A percentile compares a stretch with the other conserved stretches of the same genome.
Evolutionary conservation across 2,888 invertebrate species (phyloP).

Genomic region (Aelia acuminata): DNA sequence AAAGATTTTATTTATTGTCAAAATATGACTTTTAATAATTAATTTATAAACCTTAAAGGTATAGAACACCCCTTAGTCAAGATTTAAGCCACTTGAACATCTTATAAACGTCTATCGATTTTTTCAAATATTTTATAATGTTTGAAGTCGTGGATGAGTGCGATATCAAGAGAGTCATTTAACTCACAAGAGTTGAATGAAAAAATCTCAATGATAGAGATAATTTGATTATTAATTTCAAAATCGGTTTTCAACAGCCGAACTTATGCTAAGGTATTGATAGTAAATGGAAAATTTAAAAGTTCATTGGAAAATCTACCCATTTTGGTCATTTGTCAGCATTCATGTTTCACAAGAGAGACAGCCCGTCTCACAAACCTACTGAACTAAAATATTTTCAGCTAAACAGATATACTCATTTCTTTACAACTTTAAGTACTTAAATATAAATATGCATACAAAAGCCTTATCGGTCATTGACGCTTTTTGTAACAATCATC

Average conservation of each 20-base stretch:
- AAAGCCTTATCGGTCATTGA: too few species aligned
- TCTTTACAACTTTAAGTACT: neutral
- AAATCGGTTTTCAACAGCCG: neutral
- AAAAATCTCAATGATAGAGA: neutral
- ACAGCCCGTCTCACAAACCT: neutral
- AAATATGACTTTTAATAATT: too few species aligned
- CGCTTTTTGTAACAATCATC: too few species aligned
- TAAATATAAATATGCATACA: neutral
- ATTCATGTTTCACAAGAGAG: neutral
- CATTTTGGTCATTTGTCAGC: neutral
- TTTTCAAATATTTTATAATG: too few species aligned
- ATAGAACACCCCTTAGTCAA: too few species aligned
- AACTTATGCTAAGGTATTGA: neutral
- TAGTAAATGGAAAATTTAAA: neutral
- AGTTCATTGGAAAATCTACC: neutral
- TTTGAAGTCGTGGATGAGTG: too few species aligned
- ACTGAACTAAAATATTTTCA: neutral
- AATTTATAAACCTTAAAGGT: too few species aligned
- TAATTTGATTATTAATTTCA: neutral
- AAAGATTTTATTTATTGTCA: too few species aligned
- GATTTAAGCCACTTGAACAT: too few species aligned
- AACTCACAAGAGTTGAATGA: neutral
- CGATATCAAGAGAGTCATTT: too few species aligned
- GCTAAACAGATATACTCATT: neutral
- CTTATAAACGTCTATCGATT: too few species aligned